Percentiles rank a stretch among this genome's conserved stretches.
phyloP scores from a whole-genome alignment of 2,888 invertebrate genomes.

The Graphium colonna region DNA sequence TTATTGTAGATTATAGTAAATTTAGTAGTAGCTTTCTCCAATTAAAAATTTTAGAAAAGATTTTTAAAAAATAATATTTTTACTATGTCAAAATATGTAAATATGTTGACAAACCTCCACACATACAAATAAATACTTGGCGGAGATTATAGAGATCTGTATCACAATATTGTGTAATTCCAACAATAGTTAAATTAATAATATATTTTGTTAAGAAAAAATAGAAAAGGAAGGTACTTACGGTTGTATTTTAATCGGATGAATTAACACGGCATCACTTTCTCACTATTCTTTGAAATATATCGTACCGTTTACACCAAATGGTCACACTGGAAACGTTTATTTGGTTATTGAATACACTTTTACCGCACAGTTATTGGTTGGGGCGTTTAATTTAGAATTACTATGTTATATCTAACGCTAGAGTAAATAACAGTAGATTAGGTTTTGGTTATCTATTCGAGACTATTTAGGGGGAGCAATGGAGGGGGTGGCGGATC shows the following conservation, averaged over 20 bases:
- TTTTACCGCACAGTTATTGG: slow-evolving; percentile 30
- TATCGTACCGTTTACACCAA: slow-evolving; percentile 36
- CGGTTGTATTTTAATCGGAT: slow-evolving; percentile 53
- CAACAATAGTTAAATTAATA: neutral
- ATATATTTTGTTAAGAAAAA: no score
- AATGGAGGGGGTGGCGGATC: slow-evolving; percentile 39
- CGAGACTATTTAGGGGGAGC: neutral
- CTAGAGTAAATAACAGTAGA: slow-evolving; percentile 6
- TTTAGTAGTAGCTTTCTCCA: no score
- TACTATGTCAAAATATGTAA: no score
- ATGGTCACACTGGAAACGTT: slow-evolving; percentile 49
- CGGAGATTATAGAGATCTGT: neutral
- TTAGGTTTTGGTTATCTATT: neutral
- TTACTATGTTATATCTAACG: slow-evolving; percentile 2
- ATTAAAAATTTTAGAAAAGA: no score
- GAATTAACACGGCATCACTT: slow-evolving; percentile 64
- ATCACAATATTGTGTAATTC: neutral
- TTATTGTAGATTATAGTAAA: no score
- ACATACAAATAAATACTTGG: no score
- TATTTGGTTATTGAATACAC: slow-evolving; percentile 29
- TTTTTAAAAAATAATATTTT: no score
- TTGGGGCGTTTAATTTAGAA: neutral
- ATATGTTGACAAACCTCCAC: no score
- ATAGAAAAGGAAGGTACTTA: slow-evolving; percentile 43
- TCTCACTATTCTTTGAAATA: slow-evolving; percentile 45